Conservation (phyloP, 2,888 invertebrate genomes). For the Hyalella azteca region DNA sequence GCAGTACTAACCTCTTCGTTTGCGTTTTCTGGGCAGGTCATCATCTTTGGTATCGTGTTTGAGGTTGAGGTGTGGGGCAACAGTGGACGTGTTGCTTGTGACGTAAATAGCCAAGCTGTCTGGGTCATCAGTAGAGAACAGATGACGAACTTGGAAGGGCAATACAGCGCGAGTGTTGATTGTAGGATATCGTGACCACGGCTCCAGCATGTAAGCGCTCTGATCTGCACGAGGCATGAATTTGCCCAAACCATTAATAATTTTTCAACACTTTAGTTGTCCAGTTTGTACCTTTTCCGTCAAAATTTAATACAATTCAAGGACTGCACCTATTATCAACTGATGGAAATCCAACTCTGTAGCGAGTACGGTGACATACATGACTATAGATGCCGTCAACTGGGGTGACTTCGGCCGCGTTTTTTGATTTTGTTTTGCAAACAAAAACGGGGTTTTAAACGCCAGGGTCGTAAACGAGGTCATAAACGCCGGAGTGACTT, state of each 20-base stretch:
- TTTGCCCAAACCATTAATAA: too few species aligned
- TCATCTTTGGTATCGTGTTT: conserved; percentile 54
- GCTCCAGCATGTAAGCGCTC: conserved; percentile 51
- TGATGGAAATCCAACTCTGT: too few species aligned
- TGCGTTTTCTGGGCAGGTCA: conserved; percentile 73
- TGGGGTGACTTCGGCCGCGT: too few species aligned
- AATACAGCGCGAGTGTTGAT: conserved; percentile 77
- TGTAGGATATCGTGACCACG: conserved; percentile 81
- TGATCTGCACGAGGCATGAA: conserved; percentile 50
- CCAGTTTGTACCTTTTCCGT: too few species aligned
- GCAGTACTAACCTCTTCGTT: conserved; percentile 70
- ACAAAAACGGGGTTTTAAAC: too few species aligned
- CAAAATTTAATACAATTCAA: neutral
- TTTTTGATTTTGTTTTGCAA: too few species aligned
- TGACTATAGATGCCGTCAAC: too few species aligned
- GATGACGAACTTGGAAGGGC: conserved; percentile 72
- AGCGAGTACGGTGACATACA: too few species aligned
- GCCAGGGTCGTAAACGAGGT: too few species aligned
- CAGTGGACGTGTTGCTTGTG: conserved; percentile 61
- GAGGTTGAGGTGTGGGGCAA: conserved; percentile 63
- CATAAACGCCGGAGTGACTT: too few species aligned
- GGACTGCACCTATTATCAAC: neutral
- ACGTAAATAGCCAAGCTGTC: conserved; percentile 66
- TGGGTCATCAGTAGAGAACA: conserved; percentile 76
- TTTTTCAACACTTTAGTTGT: too few species aligned